Percentiles rank a stretch among this genome's conserved stretches.
These are phyloP conservation scores for Emydoidea blandingii DNA, from an alignment of 2,797 vertebrate species.

Conservation along the genomic window DNA sequence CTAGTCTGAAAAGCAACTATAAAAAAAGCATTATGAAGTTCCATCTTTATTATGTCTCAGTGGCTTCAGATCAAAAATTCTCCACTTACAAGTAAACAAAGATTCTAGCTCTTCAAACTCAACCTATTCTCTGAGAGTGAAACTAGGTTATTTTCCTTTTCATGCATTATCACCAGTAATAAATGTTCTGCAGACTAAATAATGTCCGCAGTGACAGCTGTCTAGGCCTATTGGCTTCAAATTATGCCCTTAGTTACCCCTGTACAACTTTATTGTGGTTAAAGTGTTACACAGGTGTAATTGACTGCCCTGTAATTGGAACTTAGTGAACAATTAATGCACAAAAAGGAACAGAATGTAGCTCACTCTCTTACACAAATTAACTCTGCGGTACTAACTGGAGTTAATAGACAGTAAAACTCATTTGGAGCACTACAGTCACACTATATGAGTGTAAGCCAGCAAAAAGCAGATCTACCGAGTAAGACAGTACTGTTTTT, in stretches of 20 bases:
- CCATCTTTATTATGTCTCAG: neutral
- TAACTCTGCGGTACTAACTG: neutral
- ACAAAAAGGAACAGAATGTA: neutral
- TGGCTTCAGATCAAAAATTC: constrained; percentile 12
- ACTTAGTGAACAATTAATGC: neutral
- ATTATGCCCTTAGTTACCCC: rapidly evolving
- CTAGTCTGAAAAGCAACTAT: neutral
- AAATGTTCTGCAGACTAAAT: neutral
- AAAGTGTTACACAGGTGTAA: rapidly evolving
- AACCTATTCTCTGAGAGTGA: neutral
- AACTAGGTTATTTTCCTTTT: neutral
- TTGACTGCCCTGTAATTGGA: neutral
- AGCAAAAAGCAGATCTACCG: neutral
- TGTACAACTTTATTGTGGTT: neutral
- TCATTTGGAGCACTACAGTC: neutral
- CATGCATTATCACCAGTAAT: rapidly evolving
- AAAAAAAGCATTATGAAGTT: neutral
- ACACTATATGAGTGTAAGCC: neutral
- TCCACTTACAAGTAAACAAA: neutral
- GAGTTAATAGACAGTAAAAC: neutral
- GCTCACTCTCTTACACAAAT: neutral
- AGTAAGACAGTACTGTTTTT: neutral
- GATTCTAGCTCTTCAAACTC: neutral
- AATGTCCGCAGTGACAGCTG: rapidly evolving
- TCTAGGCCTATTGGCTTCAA: neutral